Percentiles rank a stretch among this genome's conserved stretches.
Conservation (phyloP, 2,113 vertebrate genomes). For the Petroica traversi region DNA sequence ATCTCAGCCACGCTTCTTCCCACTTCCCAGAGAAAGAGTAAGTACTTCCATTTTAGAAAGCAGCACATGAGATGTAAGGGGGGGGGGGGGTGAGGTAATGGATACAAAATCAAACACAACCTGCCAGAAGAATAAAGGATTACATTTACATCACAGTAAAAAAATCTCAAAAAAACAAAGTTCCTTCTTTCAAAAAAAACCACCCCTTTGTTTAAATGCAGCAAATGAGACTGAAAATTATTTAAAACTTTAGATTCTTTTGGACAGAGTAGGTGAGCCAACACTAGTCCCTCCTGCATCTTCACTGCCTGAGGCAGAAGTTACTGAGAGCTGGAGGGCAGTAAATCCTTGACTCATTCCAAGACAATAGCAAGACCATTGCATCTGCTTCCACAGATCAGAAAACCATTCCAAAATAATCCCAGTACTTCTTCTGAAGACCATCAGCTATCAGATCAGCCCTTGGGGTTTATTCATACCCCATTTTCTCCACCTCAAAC, state of each 20-base stretch:
- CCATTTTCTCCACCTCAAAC: background rate
- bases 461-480: background rate
- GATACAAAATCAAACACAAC: background rate
- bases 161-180: background rate
- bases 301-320: background rate
- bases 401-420: background rate
- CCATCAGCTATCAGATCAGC: background rate
- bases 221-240: background rate
- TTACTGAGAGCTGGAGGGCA: background rate
- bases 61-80: fast-evolving
- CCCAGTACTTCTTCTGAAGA: background rate
- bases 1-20: background rate
- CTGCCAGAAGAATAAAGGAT: background rate
- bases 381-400: background rate
- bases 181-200: background rate
- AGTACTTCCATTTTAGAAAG: background rate
- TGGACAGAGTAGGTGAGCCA: background rate
- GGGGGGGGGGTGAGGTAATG: fast-evolving
- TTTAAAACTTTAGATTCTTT: background rate
- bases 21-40: background rate
- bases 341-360: background rate
- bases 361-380: background rate
- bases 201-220: background rate
- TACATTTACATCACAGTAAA: background rate
- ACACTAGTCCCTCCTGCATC: background rate